A percentile compares a stretch with the other conserved stretches of the same genome.
These are phyloP conservation scores for Platycercus adscitus DNA, from an alignment of 2,113 vertebrate species.

Conservation along the genomic window DNA sequence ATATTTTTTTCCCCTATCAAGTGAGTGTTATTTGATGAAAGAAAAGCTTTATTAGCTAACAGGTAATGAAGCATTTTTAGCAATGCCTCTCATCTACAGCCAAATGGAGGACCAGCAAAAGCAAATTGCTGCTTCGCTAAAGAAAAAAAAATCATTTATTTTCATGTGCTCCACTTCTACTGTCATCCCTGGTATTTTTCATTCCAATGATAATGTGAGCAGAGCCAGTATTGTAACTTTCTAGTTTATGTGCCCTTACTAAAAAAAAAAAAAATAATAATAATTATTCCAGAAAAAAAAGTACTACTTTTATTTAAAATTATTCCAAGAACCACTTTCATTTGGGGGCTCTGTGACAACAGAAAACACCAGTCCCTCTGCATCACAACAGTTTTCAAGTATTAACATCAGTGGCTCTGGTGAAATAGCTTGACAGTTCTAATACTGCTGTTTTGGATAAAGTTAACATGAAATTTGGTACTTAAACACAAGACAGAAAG, in stretches of 20 bases:
- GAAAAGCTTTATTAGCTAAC: constrained; percentile 73
- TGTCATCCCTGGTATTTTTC: neutral
- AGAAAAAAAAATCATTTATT: neutral
- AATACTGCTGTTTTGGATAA: neutral
- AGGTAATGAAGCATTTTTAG: constrained; percentile 66
- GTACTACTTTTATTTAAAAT: neutral
- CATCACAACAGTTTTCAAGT: neutral
- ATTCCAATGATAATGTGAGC: neutral
- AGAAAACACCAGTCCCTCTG: neutral
- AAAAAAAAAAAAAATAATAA: neutral
- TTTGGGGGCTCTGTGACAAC: neutral
- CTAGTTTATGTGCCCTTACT: neutral
- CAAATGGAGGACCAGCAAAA: constrained; percentile 72
- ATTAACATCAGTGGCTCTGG: neutral
- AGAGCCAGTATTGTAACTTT: neutral
- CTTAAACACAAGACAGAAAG: neutral
- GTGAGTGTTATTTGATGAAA: constrained; percentile 78
- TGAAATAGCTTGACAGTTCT: neutral
- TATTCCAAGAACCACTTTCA: neutral
- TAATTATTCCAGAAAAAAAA: neutral
- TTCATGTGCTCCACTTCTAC: constrained; percentile 35
- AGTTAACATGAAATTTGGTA: neutral
- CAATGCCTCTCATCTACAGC: constrained; percentile 73
- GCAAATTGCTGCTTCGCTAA: constrained; percentile 50
- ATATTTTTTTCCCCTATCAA: constrained; percentile 69